Percentiles rank a stretch among this genome's conserved stretches.
These are phyloP conservation scores for Bembecia ichneumoniformis DNA, from an alignment of 2,888 invertebrate species.

Conservation along the genomic window DNA sequence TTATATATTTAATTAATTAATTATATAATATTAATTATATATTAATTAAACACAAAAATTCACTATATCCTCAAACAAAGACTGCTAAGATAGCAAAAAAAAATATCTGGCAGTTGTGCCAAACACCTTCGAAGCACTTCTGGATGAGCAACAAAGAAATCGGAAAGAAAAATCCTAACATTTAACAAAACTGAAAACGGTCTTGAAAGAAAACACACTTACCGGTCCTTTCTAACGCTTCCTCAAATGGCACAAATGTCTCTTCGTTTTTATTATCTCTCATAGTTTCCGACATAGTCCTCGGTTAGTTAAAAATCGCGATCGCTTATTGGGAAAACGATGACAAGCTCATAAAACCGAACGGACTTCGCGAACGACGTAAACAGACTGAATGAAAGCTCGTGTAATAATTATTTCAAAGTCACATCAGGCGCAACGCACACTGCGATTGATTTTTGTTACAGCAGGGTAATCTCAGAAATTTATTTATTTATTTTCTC, in stretches of 20 bases:
- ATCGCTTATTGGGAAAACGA: neutral
- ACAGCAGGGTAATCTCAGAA: too few relatives aligned
- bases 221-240: conserved; percentile 51
- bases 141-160: neutral
- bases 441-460: conserved; percentile 13
- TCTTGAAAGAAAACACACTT: neutral
- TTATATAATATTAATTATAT: too few relatives aligned
- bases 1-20: too few relatives aligned
- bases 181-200: neutral
- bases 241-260: conserved; percentile 36
- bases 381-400: conserved; percentile 41
- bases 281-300: neutral
- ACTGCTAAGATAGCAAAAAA: too few relatives aligned
- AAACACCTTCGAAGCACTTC: neutral
- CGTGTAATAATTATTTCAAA: conserved; percentile 34
- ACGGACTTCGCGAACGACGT: conserved; percentile 14
- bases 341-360: neutral
- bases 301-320: neutral
- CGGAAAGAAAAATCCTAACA: neutral
- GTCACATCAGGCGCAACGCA: conserved; percentile 25
- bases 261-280: conserved; percentile 11
- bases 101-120: too few relatives aligned
- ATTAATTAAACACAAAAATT: too few relatives aligned
- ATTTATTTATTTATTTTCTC: too few relatives aligned
- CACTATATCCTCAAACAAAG: too few relatives aligned